Evolutionary conservation across 2,797 vertebrate genomes (phyloP), one percentile per base, ranked within the genome.

Genomic region (Peromyscus nudipes): DNA sequence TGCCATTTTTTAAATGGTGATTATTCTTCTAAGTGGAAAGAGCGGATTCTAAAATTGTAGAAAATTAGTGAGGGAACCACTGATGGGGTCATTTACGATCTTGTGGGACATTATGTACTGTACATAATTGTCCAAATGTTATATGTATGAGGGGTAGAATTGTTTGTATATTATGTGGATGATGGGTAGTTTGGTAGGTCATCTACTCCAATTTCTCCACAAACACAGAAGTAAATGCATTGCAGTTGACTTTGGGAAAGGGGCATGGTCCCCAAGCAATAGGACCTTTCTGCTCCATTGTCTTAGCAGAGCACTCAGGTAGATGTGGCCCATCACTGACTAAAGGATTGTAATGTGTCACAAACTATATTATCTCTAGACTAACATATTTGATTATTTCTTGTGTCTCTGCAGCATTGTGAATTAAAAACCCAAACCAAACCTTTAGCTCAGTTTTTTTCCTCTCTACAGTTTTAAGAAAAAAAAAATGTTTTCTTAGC

Each of bases 301-400:
- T 84, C 62, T 34, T 49, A 31, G 16, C 19, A 64, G 67, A 67
- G 8, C 17, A 6, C 31, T 17, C 23, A n/a, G 46, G 31, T 57
- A 49, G 29, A 52, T 14, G 1, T 57, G n/a, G 57, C 52, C 67
- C 5, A 8, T 14, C 10, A 14, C 12, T 85, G 82, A 21, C 31
- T 62, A 7, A 92, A 76, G 21, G 21, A 85, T 55, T 14, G 6
- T 85, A 40, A 27, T 79, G 46, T 67, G 19, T 64, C 46, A 57
- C 7, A 34, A n/a, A 64, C 34, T 65, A 3, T 40, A 40, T 40
- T 31, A 73, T 23, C 71, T 57, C 69, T 90, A 86, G 65, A 86
- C 46, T 19, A 89, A 29, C 55, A 0, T 92, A 77, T 91, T 88
- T 80, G 40, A 87, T 87, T 11, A 84, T 95, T 86, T 85, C 19